Evolutionary conservation across 1,140 invertebrate species (phyloP), one percentile per base, ranked within the genome.

Genomic region (Drosophila nannoptera): DNA sequence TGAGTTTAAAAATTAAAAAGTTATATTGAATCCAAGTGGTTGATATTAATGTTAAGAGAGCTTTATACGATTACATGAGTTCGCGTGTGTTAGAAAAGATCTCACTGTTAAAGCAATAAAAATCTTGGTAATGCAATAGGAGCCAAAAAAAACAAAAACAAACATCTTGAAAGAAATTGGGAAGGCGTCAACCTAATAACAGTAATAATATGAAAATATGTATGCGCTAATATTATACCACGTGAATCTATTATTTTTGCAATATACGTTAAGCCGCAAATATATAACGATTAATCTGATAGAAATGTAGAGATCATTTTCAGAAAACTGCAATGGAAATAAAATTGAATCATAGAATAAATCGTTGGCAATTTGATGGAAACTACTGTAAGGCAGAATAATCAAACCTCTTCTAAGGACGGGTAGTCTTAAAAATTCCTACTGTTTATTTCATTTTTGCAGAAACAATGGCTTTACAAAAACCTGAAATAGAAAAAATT

Each of bases 221-320:
- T 69, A 74, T 66, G 62, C 62, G 62, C 60, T 58, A 35, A 71
- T 82, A 75, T 56, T 82, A 68, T 77, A 69, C 62, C 73, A 61
- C 50, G 43, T 59, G 48, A 73, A 58, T 62, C 48, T 40, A 69
- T 64, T 56, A 48, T 70, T 42, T 33, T 42, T 36, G 65, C 48
- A 55, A 48, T 54, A 42, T 49, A 46, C 52, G 53, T 58, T 31
- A 66, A 49, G 8, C 35, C 46, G 33, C 40, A 48, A 49, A 48
- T 73, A 67, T 62, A 64, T 58, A 70, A 59, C 62, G 78, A 70
- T 69, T 80, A 80, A 77, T 64, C 73, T 63, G 73, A 70, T 84
- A 78, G 77, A 16, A 63, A 80, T 80, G 75, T 84, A 84, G 81
- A 73, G 46, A 84, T 65, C n/a, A 68, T 84, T 86, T 80, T 84